Percentiles rank a stretch among this genome's conserved stretches.
phyloP scores from a whole-genome alignment of 1,140 invertebrate species.

The Apis florea region DNA sequence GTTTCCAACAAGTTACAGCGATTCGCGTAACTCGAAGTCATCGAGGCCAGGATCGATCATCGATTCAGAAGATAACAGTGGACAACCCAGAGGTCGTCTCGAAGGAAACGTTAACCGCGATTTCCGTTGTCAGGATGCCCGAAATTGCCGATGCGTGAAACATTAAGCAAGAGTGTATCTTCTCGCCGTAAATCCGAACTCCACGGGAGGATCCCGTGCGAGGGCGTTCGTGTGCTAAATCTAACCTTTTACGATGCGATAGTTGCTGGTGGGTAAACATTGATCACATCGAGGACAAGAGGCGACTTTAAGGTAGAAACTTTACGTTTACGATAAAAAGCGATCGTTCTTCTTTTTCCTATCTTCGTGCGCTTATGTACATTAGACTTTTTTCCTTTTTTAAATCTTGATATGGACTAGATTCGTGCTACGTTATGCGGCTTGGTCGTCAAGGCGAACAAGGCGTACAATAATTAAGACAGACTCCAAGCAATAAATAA shows the following conservation, averaged over 20 bases:
- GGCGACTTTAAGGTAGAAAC: conserved; percentile 31
- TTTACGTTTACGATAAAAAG: conserved; percentile 45
- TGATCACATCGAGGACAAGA: conserved; percentile 50
- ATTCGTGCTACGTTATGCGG: too few relatives aligned
- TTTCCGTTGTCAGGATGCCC: neutral
- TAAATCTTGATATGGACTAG: too few relatives aligned
- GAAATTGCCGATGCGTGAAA: conserved; percentile 22
- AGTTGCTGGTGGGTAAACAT: conserved; percentile 44
- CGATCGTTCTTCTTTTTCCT: conserved; percentile 25
- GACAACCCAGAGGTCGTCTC: neutral
- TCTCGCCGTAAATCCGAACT: conserved; percentile 25
- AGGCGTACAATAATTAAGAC: conserved; percentile 18
- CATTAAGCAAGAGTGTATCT: neutral
- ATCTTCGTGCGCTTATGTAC: neutral
- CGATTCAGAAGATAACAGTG: neutral
- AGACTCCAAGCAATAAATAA: conserved; percentile 9
- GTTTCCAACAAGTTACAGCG: neutral
- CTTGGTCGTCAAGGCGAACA: neutral
- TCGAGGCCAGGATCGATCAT: conserved; percentile 29
- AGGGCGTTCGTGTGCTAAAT: conserved; percentile 46
- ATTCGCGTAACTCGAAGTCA: neutral
- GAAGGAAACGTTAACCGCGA: conserved; percentile 22
- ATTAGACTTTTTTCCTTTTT: neutral
- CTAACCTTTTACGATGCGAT: conserved; percentile 42
- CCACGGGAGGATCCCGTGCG: conserved; percentile 18